Evolutionary conservation across 1,140 invertebrate species (phyloP).

Genomic region (Myzus persicae): DNA sequence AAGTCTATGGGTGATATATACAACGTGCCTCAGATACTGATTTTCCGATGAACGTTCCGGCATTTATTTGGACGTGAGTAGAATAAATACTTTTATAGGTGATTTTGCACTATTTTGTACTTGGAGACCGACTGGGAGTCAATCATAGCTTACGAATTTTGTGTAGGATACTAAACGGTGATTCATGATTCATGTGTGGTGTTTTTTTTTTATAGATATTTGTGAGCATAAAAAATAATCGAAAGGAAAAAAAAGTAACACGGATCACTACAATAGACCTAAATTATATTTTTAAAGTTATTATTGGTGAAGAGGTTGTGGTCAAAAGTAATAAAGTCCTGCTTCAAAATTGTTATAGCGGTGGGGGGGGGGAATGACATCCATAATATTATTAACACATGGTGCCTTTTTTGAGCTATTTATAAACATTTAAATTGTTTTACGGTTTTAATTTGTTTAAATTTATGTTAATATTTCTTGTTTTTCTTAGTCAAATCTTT

Average conservation of each 20-base stretch:
- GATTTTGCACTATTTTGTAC: not conserved
- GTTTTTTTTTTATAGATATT: not conserved
- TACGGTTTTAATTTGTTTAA: too few species aligned
- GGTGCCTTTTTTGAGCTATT: too few species aligned
- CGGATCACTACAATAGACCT: not conserved
- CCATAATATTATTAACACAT: too few species aligned
- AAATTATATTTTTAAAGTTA: not conserved
- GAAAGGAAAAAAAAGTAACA: not conserved
- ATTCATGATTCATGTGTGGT: not conserved
- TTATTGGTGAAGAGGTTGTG: too few species aligned
- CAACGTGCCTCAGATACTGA: conserved; percentile 42
- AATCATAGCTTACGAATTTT: not conserved
- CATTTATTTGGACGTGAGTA: not conserved
- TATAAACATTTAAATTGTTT: too few species aligned
- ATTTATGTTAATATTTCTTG: too few species aligned
- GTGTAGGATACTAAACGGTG: not conserved
- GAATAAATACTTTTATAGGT: conserved; percentile 19
- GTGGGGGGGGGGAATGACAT: too few species aligned
- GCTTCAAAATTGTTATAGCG: too few species aligned
- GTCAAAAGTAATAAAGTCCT: too few species aligned
- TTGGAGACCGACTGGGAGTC: not conserved
- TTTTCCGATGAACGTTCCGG: not conserved
- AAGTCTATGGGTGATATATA: not conserved
- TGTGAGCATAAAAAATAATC: not conserved
- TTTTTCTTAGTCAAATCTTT: too few species aligned